Evolutionary conservation across 1,140 invertebrate species (phyloP), one percentile per base, ranked within the genome.

Genomic region (Oppia nitens): DNA sequence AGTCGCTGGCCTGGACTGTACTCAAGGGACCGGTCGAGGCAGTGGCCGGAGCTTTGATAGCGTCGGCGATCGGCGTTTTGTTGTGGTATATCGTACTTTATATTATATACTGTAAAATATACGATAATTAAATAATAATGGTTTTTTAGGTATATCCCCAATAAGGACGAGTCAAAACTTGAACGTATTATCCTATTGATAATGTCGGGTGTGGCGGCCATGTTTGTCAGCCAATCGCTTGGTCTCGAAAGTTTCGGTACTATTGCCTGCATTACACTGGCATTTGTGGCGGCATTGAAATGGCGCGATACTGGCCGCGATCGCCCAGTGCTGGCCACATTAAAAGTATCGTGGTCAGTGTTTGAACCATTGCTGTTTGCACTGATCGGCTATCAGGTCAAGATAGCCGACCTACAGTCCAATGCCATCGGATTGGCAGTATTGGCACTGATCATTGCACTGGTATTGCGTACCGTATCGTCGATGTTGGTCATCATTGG

Each of bases 291-390:
- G 27, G 82, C 59, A 20, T 26, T 68, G 57, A 47, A 48, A 56
- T 72, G 71, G 70, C 51, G 63, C 57, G 49, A 58, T 28, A 3
- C 9, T n/a, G 32, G 47, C 3, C 24, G 54, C 23, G 48, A 64
- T 54, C 58, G 59, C 56, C 82, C 84, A 0, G 84, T 90, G 0
- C 81, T 82, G 0, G 84, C 83, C 0, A 81, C 85, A 9, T 88
- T 91, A 62, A 85, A 64, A n/a, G 84, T 87, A 53, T 82, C 93
- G 68, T 95, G 91, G 91, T 85, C 87, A 81, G 81, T 94, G 60
- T 91, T 91, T 67, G 87, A 95, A 71, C 90, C 90, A 0, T 83
- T 94, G 64, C 75, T 96, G 1, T 96, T 96, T 71, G 81, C 81
- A 24, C 73, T 95, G 17, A 96, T 92, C 26, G 91, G 90, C 6